A percentile compares a stretch with the other conserved stretches of the same genome.
These are phyloP conservation scores for Drosophila cracens DNA, from an alignment of 2,888 invertebrate genomes.

Conservation along the genomic window DNA sequence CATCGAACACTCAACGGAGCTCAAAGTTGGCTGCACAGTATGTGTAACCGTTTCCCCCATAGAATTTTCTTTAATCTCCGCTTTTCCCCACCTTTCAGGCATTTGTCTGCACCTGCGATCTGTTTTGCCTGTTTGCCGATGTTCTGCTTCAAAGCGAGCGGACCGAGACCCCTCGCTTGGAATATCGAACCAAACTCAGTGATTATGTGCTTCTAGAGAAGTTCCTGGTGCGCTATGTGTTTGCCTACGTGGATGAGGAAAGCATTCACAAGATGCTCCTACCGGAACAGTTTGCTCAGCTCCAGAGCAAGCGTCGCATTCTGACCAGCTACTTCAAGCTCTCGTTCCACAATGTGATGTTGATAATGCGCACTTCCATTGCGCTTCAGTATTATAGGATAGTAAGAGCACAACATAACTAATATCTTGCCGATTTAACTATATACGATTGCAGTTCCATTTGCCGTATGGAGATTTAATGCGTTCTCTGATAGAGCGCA, in stretches of 20 bases:
- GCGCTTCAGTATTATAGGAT: slow-evolving; percentile 46
- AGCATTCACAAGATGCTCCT: neutral
- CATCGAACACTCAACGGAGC: neutral
- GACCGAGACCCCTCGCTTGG: neutral
- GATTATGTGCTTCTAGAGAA: slow-evolving; percentile 44
- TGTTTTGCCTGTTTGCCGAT: slow-evolving; percentile 43
- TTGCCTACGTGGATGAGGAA: neutral
- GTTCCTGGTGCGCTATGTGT: slow-evolving; percentile 33
- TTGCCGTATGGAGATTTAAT: slow-evolving; percentile 55
- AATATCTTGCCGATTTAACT: neutral
- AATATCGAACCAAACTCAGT: slow-evolving; percentile 27
- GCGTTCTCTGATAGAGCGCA: slow-evolving; percentile 43
- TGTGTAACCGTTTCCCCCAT: neutral
- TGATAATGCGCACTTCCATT: slow-evolving; percentile 48
- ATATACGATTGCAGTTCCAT: slow-evolving; percentile 20
- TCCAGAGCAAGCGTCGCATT: slow-evolving; percentile 41
- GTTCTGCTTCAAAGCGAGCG: neutral
- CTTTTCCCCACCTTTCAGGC: slow-evolving; percentile 23
- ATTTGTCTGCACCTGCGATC: slow-evolving; percentile 49
- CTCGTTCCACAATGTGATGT: slow-evolving; percentile 46
- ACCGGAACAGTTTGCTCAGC: neutral
- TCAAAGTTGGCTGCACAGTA: slow-evolving; percentile 22
- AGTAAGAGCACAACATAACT: slow-evolving; percentile 28
- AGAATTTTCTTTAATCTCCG: too few relatives aligned
- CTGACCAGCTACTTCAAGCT: slow-evolving; percentile 57